Conservation (phyloP, 2,113 vertebrate species). For the Oreotrochilus melanogaster region DNA sequence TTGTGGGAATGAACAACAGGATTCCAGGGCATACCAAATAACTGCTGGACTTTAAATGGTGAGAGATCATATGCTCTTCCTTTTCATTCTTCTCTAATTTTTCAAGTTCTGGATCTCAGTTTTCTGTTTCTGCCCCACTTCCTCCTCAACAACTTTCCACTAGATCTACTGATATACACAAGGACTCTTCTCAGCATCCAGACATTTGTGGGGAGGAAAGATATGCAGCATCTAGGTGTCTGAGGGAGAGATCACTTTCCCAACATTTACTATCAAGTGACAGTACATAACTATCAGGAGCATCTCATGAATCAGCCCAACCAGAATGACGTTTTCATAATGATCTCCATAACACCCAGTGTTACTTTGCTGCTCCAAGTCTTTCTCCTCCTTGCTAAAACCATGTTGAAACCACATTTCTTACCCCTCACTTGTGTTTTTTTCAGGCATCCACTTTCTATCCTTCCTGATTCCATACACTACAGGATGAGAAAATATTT, state of each 20-base stretch:
- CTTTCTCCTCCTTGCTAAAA: not conserved
- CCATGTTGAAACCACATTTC: not conserved
- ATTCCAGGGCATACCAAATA: not conserved
- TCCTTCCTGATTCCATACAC: not conserved
- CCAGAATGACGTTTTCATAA: not conserved
- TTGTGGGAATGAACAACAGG: not conserved
- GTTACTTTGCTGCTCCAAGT: not conserved
- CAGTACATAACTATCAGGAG: not conserved
- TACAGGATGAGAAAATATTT: not conserved
- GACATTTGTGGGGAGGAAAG: not conserved
- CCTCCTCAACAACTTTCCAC: not conserved
- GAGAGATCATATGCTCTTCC: not conserved
- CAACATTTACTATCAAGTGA: not conserved
- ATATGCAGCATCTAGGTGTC: not conserved
- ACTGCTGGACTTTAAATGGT: not conserved
- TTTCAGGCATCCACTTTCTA: not conserved
- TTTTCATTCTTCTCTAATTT: not conserved
- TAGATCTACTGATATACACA: not conserved
- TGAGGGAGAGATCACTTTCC: not conserved
- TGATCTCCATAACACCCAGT: accelerated
- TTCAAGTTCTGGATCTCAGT: not conserved
- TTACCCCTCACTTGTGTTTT: not conserved
- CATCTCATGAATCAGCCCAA: not conserved
- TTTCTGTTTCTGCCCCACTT: not conserved
- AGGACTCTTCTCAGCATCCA: not conserved